Evolutionary conservation across 2,888 invertebrate species (phyloP).

Genomic region (Hemaris fuciformis): DNA sequence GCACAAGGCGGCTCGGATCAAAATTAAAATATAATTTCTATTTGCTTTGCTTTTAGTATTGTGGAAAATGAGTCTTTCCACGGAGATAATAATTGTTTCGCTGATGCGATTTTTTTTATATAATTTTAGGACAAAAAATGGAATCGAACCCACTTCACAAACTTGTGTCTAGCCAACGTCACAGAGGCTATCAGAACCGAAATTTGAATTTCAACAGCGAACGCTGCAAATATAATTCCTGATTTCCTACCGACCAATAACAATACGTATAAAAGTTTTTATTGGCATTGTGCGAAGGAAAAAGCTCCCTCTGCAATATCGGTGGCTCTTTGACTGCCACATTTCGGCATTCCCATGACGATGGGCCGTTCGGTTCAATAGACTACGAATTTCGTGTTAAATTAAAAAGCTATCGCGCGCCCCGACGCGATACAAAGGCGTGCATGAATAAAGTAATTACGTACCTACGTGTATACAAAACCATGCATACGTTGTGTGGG

Average conservation of each 20-base stretch:
- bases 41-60: background rate
- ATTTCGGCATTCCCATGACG: background rate
- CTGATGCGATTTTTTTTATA: background rate
- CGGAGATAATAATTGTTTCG: background rate
- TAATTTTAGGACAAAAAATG: background rate
- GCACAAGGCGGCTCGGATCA: background rate
- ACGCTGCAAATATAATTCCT: background rate
- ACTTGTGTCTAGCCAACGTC: background rate
- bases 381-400: constrained; percentile 9
- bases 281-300: background rate
- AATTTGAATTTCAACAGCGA: background rate
- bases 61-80: background rate
- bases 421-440: background rate
- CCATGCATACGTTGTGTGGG: background rate
- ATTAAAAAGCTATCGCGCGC: background rate
- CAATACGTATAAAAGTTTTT: background rate
- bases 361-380: constrained; percentile 4
- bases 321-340: background rate
- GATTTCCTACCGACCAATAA: background rate
- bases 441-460: constrained; percentile 8
- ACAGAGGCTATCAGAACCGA: background rate
- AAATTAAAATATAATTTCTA: constrained; percentile 2
- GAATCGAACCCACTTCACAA: background rate
- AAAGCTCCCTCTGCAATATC: background rate
- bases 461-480: background rate